These are phyloP conservation scores for Cotesia glomerata DNA, from an alignment of 1,140 invertebrate species.

Conservation along the genomic window DNA sequence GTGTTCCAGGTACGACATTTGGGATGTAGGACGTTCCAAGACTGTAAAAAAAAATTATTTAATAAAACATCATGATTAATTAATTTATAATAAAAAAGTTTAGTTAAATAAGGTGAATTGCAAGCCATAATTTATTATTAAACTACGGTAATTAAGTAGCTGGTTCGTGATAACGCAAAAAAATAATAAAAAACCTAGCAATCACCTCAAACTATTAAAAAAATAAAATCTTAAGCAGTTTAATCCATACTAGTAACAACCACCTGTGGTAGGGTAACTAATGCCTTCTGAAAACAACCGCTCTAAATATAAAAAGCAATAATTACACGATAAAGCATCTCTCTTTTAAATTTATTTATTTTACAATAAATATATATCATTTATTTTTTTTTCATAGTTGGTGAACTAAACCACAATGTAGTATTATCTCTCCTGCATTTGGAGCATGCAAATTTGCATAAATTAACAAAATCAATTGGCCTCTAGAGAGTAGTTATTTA, in stretches of 20 bases:
- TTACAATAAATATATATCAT: neutral
- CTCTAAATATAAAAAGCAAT: neutral
- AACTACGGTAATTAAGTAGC: neutral
- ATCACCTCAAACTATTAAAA: constrained; percentile 5
- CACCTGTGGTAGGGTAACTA: neutral
- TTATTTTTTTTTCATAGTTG: no score
- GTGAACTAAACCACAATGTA: neutral
- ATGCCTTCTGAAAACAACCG: neutral
- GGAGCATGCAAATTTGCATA: constrained; percentile 11
- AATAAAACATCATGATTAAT: neutral
- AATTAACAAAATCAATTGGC: constrained; percentile 1
- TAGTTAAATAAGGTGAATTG: no score
- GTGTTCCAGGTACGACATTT: constrained; percentile 88
- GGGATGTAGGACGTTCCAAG: constrained; percentile 82
- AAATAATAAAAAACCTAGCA: neutral
- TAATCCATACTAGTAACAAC: neutral
- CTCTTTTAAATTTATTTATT: neutral
- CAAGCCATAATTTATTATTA: no score
- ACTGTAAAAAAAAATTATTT: constrained; percentile 66
- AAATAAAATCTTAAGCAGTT: neutral
- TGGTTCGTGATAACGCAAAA: neutral
- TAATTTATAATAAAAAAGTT: no score
- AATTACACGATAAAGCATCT: neutral
- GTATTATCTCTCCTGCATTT: neutral
- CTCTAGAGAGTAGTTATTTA: neutral